Evolutionary conservation across 2,113 vertebrate genomes (phyloP).

Genomic region (Hylia prasina): DNA sequence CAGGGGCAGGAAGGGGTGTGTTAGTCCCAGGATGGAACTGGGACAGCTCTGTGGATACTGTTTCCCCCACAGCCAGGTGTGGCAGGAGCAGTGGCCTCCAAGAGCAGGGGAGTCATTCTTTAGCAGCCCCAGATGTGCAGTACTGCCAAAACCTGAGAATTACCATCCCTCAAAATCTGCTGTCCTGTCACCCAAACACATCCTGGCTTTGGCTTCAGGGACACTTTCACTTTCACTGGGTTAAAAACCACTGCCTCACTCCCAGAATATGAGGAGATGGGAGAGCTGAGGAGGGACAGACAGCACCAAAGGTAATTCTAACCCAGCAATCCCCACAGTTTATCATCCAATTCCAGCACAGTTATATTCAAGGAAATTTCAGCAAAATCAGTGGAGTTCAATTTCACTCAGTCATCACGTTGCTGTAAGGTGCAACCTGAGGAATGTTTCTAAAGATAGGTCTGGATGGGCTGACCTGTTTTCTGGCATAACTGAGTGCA

Average conservation of each 20-base stretch:
- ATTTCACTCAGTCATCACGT: background rate
- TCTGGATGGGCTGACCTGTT: background rate
- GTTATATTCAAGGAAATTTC: background rate
- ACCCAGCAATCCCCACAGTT: background rate
- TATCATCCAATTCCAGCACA: background rate
- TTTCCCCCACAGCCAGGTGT: background rate
- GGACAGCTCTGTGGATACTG: background rate
- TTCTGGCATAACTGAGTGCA: background rate
- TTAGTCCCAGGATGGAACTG: background rate
- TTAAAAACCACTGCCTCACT: background rate
- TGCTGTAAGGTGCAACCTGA: background rate
- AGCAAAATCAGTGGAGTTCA: background rate
- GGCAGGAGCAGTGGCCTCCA: background rate
- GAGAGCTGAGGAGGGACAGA: background rate
- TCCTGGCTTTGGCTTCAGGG: background rate
- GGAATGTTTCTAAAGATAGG: background rate
- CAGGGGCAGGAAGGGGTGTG: accelerated
- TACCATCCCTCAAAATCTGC: background rate
- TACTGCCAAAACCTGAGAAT: background rate
- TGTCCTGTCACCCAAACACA: background rate
- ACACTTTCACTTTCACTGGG: background rate
- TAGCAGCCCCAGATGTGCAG: accelerated
- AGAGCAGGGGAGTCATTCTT: background rate
- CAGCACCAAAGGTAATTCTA: background rate
- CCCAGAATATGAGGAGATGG: background rate